Evolutionary conservation across 1,140 invertebrate species (phyloP).

Genomic region (Proctacanthus coquilletti): DNA sequence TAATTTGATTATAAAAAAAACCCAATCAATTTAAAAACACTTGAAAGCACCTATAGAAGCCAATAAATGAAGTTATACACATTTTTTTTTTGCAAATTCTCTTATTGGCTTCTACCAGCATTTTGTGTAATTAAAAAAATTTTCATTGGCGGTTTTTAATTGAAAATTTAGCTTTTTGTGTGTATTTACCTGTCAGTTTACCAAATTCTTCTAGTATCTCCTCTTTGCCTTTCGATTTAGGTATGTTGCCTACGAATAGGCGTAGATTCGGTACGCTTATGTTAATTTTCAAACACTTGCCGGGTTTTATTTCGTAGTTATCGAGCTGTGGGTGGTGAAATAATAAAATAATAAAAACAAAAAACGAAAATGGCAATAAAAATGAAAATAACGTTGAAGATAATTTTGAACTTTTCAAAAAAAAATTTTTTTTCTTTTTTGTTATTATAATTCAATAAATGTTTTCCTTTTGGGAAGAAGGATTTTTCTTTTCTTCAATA

Average conservation of each 20-base stretch:
- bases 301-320: conserved; percentile 99
- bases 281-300: conserved; percentile 99
- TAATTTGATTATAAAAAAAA: no score
- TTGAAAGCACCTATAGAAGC: no score
- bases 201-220: conserved; percentile 99
- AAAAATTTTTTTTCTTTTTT: not conserved
- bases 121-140: not conserved
- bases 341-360: conserved; percentile 35
- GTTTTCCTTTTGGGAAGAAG: not conserved
- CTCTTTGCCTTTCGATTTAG: conserved; percentile 99
- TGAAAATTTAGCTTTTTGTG: conserved; percentile 43
- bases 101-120: no score
- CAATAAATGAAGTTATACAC: no score
- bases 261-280: conserved; percentile 99
- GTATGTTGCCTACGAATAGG: conserved; percentile 99
- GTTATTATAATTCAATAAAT: no score
- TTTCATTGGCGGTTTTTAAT: conserved; percentile 21
- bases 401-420: not conserved
- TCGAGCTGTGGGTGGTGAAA: conserved; percentile 82
- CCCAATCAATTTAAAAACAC: no score
- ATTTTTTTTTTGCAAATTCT: conserved; percentile 19
- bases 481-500: not conserved
- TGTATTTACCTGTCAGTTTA: conserved; percentile 94
- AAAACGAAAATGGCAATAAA: conserved; percentile 13
- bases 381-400: conserved; percentile 13